phyloP scores from a whole-genome alignment of 2,888 invertebrate genomes.

The Saturnia pavonia region DNA sequence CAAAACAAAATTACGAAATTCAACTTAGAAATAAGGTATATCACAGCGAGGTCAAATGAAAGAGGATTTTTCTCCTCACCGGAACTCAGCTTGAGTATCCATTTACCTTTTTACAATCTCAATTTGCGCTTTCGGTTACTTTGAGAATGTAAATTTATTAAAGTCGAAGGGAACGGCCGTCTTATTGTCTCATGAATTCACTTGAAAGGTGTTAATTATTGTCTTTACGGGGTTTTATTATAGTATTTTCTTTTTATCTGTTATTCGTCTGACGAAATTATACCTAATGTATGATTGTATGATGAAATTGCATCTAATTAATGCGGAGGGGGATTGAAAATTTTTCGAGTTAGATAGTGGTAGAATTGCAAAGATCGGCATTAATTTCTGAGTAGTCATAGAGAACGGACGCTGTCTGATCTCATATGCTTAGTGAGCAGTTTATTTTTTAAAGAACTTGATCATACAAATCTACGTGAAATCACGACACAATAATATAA shows the following conservation, averaged over 20 bases:
- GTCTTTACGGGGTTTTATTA: background rate
- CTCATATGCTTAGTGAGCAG: too few relatives aligned
- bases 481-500: too few relatives aligned
- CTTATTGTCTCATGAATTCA: slow-evolving; percentile 8
- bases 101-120: slow-evolving; percentile 13
- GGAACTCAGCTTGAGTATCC: background rate
- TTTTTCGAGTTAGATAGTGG: too few relatives aligned
- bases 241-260: background rate
- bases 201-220: background rate
- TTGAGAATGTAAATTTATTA: slow-evolving; percentile 7
- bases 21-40: slow-evolving; percentile 16
- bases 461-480: too few relatives aligned
- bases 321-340: too few relatives aligned
- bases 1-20: slow-evolving; percentile 4
- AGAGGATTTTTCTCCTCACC: background rate
- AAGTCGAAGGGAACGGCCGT: slow-evolving; percentile 2
- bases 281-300: too few relatives aligned
- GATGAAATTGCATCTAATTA: too few relatives aligned
- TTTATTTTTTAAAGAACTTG: too few relatives aligned
- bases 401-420: too few relatives aligned
- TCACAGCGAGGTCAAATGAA: slow-evolving; percentile 12
- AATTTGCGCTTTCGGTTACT: background rate
- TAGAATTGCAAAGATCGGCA: too few relatives aligned
- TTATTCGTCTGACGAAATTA: too few relatives aligned
- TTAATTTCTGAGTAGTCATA: too few relatives aligned